phyloP scores from a whole-genome alignment of 2,797 vertebrate species.

The Phylloscopus collybita region DNA sequence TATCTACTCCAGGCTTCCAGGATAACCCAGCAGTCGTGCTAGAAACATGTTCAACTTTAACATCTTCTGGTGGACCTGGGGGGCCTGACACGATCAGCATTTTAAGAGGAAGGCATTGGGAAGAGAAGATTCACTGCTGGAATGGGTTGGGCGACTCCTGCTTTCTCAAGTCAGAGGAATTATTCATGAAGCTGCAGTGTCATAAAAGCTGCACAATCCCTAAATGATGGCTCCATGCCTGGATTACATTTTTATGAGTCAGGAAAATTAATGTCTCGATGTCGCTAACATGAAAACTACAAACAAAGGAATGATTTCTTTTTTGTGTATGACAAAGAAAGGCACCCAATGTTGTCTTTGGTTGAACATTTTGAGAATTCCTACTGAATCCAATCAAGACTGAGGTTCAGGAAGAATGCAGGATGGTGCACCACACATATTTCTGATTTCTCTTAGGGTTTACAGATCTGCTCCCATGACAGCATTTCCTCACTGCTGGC shows the following conservation, averaged over 20 bases:
- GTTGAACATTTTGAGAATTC: neutral
- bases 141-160: neutral
- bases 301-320: neutral
- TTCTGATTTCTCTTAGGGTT: neutral
- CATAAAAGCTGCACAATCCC: neutral
- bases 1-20: conserved; percentile 84
- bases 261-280: neutral
- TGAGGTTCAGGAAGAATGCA: neutral
- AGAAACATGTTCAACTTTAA: conserved; percentile 83
- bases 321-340: neutral
- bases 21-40: conserved; percentile 84
- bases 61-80: conserved; percentile 85
- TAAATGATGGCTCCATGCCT: neutral
- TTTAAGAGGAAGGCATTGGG: neutral
- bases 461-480: neutral
- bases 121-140: neutral
- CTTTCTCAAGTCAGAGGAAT: neutral
- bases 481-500: neutral
- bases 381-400: neutral
- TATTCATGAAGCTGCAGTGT: neutral
- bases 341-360: neutral
- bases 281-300: neutral
- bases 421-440: neutral
- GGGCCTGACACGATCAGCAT: conserved; percentile 76
- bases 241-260: neutral